phyloP scores from a whole-genome alignment of 2,113 vertebrate species.

The Aramus guarauna region DNA sequence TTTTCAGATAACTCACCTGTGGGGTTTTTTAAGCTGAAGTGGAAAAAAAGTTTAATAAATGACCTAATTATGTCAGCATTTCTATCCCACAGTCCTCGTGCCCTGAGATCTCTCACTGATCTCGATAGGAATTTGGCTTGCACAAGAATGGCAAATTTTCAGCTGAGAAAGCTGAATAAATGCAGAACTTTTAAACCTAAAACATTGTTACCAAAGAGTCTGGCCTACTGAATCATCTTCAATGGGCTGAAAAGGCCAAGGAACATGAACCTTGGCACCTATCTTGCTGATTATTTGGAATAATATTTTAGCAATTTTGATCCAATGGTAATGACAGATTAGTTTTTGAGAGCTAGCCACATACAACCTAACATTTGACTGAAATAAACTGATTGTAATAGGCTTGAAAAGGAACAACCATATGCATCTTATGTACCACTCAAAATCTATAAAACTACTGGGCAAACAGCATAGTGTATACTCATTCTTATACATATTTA shows the following conservation, averaged over 20 bases:
- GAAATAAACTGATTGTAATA: neutral
- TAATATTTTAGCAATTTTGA: neutral
- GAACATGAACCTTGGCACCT: neutral
- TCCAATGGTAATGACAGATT: neutral
- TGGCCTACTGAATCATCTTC: neutral
- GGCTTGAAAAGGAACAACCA: slow-evolving; percentile 28
- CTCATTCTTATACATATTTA: neutral
- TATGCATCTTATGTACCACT: neutral
- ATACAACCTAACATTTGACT: neutral
- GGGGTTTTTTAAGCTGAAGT: neutral
- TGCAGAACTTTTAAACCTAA: neutral
- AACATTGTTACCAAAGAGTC: neutral
- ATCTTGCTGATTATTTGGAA: neutral
- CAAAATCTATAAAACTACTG: slow-evolving; percentile 28
- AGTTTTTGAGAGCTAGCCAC: neutral
- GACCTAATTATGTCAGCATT: slow-evolving; percentile 40
- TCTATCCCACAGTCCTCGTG: neutral
- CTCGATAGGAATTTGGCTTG: slow-evolving; percentile 1
- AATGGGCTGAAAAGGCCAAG: neutral
- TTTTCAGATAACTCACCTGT: neutral
- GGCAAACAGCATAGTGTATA: slow-evolving; percentile 37
- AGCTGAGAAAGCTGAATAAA: slow-evolving; percentile 29
- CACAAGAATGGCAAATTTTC: slow-evolving; percentile 1
- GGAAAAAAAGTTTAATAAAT: slow-evolving; percentile 41
- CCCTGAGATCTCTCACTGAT: slow-evolving; percentile 30